Evolutionary conservation across 2,113 vertebrate genomes (phyloP), one percentile per base, ranked within the genome.

Genomic region (Anguilla rostrata): DNA sequence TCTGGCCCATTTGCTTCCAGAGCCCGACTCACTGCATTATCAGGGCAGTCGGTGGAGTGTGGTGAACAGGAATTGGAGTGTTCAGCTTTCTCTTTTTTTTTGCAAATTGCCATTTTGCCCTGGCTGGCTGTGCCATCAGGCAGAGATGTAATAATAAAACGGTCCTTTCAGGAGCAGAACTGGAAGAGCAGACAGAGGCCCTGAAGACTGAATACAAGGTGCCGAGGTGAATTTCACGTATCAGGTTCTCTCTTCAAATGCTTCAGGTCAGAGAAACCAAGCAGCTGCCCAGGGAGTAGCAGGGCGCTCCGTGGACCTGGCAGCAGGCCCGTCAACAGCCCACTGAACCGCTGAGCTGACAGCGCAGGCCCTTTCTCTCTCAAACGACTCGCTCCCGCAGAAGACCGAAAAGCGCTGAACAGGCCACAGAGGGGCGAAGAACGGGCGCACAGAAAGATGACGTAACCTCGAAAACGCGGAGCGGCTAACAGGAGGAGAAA

Each of bases 321-420:
- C 85, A 41, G 0, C 12, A 14, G 3, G 85, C 85, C 85, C 60
- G 39, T 22, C 78, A 2, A 26, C 40, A 43, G 78, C 40, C 85
- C 39, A 39, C 85, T 29, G 79, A 86, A 86, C 26, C 16, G 79
- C 85, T 81, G 85, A 86, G 78, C 82, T 81, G 57, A 86, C 85
- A 82, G 53, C 34, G 79, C 18, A n/a, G 26, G 56, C 40, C 34
- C 66, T 46, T 82, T 82, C 81, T 85, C 84, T 57, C 84, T 60
- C 53, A 40, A 60, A 80, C 60, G 75, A 14, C 34, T 40, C 0
- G 49, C n/a, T 60, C 71, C 56, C 20, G 53, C 11, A 14, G 9
- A 34, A 14, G 29, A 82, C 39, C 34, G 34, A 34, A 43, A 39
- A 63, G 78, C n/a, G 26, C 56, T 34, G 26, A 81, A 46, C 79